Evolutionary conservation across 2,113 vertebrate species (phyloP).

Genomic region (Spheniscus mendiculus): DNA sequence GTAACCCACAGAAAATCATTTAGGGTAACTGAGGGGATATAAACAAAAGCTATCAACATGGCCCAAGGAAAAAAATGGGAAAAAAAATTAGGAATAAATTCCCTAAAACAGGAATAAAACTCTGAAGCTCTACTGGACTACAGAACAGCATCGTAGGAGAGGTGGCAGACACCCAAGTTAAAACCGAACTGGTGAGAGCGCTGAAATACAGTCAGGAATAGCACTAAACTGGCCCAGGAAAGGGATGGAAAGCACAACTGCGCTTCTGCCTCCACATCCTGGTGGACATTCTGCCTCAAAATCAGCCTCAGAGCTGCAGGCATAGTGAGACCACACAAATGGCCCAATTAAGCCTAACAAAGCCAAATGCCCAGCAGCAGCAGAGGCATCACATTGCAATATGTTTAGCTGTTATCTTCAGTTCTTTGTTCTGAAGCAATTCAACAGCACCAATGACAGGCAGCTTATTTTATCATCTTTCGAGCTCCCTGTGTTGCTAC

Average conservation of each 20-base stretch:
- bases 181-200: background rate
- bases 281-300: background rate
- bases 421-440: background rate
- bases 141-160: rapidly evolving
- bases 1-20: background rate
- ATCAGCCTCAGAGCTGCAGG: background rate
- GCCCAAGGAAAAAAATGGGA: background rate
- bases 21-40: background rate
- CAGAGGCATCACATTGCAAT: background rate
- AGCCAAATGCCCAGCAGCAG: background rate
- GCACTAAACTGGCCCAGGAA: background rate
- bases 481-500: rapidly evolving
- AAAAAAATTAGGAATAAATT: background rate
- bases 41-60: background rate
- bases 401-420: background rate
- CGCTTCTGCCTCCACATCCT: background rate
- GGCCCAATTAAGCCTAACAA: background rate
- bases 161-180: background rate
- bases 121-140: background rate
- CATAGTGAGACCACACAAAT: background rate
- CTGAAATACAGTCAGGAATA: background rate
- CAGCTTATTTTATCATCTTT: background rate
- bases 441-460: background rate
- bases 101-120: background rate
- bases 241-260: background rate